Evolutionary conservation across 2,888 invertebrate genomes (phyloP), one percentile per base, ranked within the genome.

Genomic region (Himalopsyche kuldschensis): DNA sequence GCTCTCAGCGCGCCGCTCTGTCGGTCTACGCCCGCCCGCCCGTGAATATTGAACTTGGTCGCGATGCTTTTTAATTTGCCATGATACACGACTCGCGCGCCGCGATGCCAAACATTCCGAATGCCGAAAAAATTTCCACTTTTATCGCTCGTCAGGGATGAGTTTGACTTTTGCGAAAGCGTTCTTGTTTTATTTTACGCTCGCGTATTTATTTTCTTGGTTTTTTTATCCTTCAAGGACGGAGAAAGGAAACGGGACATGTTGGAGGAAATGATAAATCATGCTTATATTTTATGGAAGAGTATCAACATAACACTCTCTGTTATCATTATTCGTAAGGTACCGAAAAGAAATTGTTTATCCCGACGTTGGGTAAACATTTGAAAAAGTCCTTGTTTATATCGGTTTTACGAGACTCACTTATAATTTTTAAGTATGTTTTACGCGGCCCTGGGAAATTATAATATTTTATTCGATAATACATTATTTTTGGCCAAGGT

Each of bases 1-100:
- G 76, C 76, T 76, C 20, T n/a, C 76, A 76, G 76, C 76, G 76
- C 76, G 76, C 76, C 76, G 27, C 76, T 76, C 31, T 76, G 76
- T 24, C 76, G 76, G 76, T 24, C 10, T n/a, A 76, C 17, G 69
- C 69, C 76, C 8, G 76, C 76, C 41, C 35, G 30, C 76, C 41
- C 41, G 17, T 76, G 76, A 76, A 76, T 76, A 76, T 76, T 76
- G 76, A 76, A 76, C 41, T 76, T 76, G 69, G 69, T 41, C 76
- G 76, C n/a, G 75, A 32, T 31, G 41, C 41, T 69, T 69, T 69
- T 69, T 69, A 69, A 69, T 69, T 69, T 27, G 69, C 15, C 27
- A 69, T 69, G 69, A 69, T 27, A 69, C 24, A 69, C 30, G 30
- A 69, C 69, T 24, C 20, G 15, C 69, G 69, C 69, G 27, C 30